Evolutionary conservation across 2,113 vertebrate genomes (phyloP).

Genomic region (Neolamprologus ventralis): DNA sequence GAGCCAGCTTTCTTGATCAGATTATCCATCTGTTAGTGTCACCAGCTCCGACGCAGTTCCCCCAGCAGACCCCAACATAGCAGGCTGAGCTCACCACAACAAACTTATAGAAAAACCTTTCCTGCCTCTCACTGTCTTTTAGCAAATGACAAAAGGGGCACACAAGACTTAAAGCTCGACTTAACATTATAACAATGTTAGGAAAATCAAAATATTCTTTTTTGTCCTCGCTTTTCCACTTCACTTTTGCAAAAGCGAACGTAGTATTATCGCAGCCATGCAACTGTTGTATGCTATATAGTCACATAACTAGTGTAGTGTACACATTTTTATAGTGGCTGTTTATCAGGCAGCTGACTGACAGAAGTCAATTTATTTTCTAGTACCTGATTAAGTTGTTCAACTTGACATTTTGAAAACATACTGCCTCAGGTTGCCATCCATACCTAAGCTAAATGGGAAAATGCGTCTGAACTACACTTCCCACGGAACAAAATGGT

Average conservation of each 20-base stretch:
- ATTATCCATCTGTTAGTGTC: not conserved
- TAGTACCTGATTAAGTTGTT: not conserved
- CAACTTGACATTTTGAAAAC: not conserved
- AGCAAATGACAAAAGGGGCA: not conserved
- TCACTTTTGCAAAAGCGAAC: not conserved
- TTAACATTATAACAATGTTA: not conserved
- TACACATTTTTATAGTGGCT: not conserved
- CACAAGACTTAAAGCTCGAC: not conserved
- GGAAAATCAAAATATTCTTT: not conserved
- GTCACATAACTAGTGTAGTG: not conserved
- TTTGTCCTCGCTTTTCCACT: not conserved
- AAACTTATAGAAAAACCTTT: not conserved
- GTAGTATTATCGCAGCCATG: not conserved
- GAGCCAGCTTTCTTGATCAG: not conserved
- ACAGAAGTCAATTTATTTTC: not conserved
- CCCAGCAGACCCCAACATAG: not conserved
- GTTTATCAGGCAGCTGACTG: not conserved
- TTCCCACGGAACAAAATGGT: not conserved
- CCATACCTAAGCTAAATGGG: not conserved
- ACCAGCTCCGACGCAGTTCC: accelerated
- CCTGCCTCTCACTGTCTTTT: not conserved
- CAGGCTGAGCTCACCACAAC: not conserved
- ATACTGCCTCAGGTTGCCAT: not conserved
- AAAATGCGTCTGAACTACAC: not conserved
- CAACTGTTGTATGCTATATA: not conserved